Percentiles rank a stretch among this genome's conserved stretches.
Conservation (phyloP, 2,888 invertebrate genomes). For the Acronicta alni region DNA sequence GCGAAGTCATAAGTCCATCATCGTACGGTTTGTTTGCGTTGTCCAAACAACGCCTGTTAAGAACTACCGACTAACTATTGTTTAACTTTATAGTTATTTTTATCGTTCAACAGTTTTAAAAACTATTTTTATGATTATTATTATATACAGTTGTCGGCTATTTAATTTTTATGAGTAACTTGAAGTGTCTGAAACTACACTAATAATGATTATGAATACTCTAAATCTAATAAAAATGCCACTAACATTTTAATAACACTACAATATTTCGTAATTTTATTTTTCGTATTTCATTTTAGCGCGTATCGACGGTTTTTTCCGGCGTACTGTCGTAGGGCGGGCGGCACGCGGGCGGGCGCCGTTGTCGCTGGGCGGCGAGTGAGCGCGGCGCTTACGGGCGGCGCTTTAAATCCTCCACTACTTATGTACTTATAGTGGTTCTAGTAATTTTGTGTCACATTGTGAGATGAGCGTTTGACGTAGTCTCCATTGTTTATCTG, state of each 20-base stretch:
- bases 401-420: slow-evolving; percentile 62
- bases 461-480: slow-evolving; percentile 10
- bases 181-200: slow-evolving; percentile 7
- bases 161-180: slow-evolving; percentile 16
- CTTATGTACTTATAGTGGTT: slow-evolving; percentile 40
- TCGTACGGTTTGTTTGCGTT: slow-evolving; percentile 58
- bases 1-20: slow-evolving; percentile 62
- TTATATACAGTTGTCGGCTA: slow-evolving; percentile 47
- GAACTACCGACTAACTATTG: slow-evolving; percentile 70
- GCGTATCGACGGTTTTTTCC: slow-evolving; percentile 30
- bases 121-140: slow-evolving; percentile 66
- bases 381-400: slow-evolving; percentile 58
- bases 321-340: slow-evolving; percentile 49
- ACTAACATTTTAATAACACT: slow-evolving; percentile 30
- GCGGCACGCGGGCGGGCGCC: slow-evolving; percentile 75
- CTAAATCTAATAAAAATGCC: slow-evolving; percentile 17
- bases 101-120: slow-evolving; percentile 58
- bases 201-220: slow-evolving; percentile 10
- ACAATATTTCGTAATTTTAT: slow-evolving; percentile 19
- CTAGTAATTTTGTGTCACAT: slow-evolving; percentile 15
- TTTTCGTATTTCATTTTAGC: slow-evolving; percentile 38
- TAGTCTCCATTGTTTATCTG: slow-evolving; percentile 3
- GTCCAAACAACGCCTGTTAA: slow-evolving; percentile 63
- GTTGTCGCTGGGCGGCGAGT: slow-evolving; percentile 74
- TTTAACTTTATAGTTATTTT: slow-evolving; percentile 75